Conservation (phyloP, 2,888 invertebrate species). For the Chrysolina americana region DNA sequence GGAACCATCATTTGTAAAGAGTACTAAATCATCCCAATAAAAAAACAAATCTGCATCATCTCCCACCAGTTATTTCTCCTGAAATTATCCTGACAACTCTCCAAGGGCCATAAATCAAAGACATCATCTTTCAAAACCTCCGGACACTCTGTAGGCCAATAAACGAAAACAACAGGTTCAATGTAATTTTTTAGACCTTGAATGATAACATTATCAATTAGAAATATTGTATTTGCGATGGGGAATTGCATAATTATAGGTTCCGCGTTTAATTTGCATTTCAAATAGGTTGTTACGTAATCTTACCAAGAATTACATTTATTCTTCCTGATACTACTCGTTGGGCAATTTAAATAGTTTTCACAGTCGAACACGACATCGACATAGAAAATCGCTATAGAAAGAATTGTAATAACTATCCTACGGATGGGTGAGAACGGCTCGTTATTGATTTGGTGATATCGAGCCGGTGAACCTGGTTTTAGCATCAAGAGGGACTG, state of each 20-base stretch:
- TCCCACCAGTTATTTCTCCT: not conserved
- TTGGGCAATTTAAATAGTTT: conserved; percentile 22
- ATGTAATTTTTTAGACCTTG: conserved; percentile 53
- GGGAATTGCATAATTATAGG: conserved; percentile 57
- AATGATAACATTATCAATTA: conserved; percentile 57
- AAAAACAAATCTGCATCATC: too few relatives aligned
- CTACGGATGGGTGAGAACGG: not conserved
- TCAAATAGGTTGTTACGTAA: conserved; percentile 51
- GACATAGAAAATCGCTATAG: conserved; percentile 18
- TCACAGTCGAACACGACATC: conserved; percentile 11
- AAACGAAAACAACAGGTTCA: conserved; percentile 44
- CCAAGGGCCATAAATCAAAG: not conserved
- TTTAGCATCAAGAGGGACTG: too few relatives aligned
- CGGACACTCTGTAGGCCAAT: conserved; percentile 25
- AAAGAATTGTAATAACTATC: not conserved
- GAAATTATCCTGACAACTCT: not conserved
- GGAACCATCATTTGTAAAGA: too few relatives aligned
- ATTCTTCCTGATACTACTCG: conserved; percentile 28
- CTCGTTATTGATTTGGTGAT: not conserved
- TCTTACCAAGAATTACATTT: conserved; percentile 41
- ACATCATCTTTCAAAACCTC: not conserved
- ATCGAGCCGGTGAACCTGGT: not conserved
- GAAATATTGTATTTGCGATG: conserved; percentile 50
- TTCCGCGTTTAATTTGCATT: conserved; percentile 57
- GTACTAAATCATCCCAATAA: too few relatives aligned